Base-by-base conservation (phyloP, 1,140 invertebrate species). In the Brachionus paranguensis region DNA sequence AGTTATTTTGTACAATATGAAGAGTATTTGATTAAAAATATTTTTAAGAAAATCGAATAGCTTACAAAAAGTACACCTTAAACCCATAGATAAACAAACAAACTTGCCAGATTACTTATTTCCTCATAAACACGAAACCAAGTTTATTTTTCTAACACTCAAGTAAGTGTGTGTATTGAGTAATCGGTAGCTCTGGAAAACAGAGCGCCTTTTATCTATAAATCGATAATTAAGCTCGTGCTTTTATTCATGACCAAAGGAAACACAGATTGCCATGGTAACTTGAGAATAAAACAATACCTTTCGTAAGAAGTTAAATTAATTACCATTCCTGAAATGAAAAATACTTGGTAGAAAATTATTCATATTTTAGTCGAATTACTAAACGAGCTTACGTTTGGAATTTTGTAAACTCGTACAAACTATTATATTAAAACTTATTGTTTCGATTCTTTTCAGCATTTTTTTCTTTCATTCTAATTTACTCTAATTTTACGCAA, bases 261-360 rank as follows among this genome's bases (percentile, higher is more conserved):
- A 68, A 68, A 68, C 24, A 68, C 33, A 33, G 27, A 41, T 41
- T 12, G 10, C 65, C 65, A 68, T 68, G 65, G 65, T 68, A 68
- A 68, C 65, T 68, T 68, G 65, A 68, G 65, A 68, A 41, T 68
- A 8, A 68, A 68, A 68, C 65, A 68, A 68, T 68, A 68, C 65
- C 29, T 68, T 68, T 68, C 12, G 11, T 33, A 68, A 33, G 27
- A 68, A 68, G 12, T 27, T 33, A 41, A 68, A 68, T 68, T 68
- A 68, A 33, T 68, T 41, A 29, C 17, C 27, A 41, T 68, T 68
- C 65, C 53, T 60, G 20, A 60, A 20, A 60, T 60, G 20, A 60
- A 20, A 60, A 60, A 60, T 20, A 55, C 17, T 55, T 17, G 7
- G 33, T 8, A 17, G 17, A 55, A 60, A 60, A 60, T 60, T 60